Base-by-base conservation (phyloP, 2,888 invertebrate genomes). In the Trissoscelio sp. region DNA sequence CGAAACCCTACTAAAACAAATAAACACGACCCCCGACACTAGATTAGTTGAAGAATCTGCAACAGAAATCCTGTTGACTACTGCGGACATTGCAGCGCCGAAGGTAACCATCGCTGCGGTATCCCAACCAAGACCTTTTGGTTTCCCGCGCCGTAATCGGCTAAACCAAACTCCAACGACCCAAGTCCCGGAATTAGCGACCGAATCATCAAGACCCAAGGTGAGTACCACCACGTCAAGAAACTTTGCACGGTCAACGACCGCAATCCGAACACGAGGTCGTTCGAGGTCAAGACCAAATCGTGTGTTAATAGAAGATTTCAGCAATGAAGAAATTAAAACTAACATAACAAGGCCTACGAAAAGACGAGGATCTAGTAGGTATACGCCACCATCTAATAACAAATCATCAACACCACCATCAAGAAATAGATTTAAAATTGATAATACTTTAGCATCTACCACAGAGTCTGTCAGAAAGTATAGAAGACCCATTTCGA, bases 71-170 rank as follows among this genome's bases (percentile, higher is more conserved):
- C 81, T 89, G 3, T 82, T 88, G 46, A 88, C 89, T 3, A 89
- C 88, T 0, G 83, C 83, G 11, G 85, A 87, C 3, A 83, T 85
- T 16, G 62, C 85, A 16, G 82, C 84, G 3, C 73, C 81, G 6
- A 67, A 85, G 12, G 85, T 81, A 80, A 84, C 84, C 62, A 79
- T 89, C 74, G 90, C 91, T 62, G 88, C 90, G 62, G 91, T 93
- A 81, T 92, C 93, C 84, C 93, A 92, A 89, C 92, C 93, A 82
- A 90, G 93, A 88, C 93, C 93, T 18, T 93, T 93, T 87, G 92
- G 93, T 87, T 93, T 92, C 84, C 91, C 92, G 42, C 89, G 92
- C 85, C 90, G 92, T 85, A 92, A 89, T 83, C 91, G 92, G 86
- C 92, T 92, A 70, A 90, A 86, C 18, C 82, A 86, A 62, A 82